These are phyloP conservation scores for Lasioglossum calceatum DNA, from an alignment of 2,888 invertebrate species.

Conservation along the genomic window DNA sequence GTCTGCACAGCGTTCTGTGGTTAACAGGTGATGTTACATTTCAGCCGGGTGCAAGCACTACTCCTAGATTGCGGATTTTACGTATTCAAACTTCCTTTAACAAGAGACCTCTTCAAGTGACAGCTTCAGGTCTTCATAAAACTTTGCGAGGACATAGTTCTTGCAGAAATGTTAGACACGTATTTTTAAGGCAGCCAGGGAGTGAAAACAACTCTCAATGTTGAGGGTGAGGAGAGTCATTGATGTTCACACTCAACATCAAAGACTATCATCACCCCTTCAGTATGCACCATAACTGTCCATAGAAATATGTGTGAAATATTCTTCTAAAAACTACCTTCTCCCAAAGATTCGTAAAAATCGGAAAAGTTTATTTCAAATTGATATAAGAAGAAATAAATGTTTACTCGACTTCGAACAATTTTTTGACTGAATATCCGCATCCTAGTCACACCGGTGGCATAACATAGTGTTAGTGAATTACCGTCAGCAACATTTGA, in stretches of 20 bases:
- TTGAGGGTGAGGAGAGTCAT: too few relatives aligned
- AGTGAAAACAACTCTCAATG: too few relatives aligned
- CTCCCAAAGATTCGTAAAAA: neutral
- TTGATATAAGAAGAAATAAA: neutral
- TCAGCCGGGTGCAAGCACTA: neutral
- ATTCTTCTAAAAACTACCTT: neutral
- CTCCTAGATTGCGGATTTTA: neutral
- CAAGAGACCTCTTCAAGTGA: neutral
- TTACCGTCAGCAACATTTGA: conserved; percentile 91
- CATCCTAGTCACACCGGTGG: neutral
- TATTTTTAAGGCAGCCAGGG: neutral
- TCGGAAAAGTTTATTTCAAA: neutral
- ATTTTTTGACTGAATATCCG: neutral
- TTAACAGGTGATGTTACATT: conserved; percentile 12
- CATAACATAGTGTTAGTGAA: conserved; percentile 29
- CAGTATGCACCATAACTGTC: neutral
- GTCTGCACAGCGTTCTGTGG: conserved; percentile 88
- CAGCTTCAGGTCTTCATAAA: neutral
- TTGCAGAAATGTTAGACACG: neutral
- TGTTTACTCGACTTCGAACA: neutral
- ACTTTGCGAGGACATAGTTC: neutral
- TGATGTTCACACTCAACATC: neutral
- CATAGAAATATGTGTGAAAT: neutral
- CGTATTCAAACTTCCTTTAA: neutral
- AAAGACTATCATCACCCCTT: neutral